Conservation (phyloP, 2,888 invertebrate genomes). For the Argynnis bischoffii region DNA sequence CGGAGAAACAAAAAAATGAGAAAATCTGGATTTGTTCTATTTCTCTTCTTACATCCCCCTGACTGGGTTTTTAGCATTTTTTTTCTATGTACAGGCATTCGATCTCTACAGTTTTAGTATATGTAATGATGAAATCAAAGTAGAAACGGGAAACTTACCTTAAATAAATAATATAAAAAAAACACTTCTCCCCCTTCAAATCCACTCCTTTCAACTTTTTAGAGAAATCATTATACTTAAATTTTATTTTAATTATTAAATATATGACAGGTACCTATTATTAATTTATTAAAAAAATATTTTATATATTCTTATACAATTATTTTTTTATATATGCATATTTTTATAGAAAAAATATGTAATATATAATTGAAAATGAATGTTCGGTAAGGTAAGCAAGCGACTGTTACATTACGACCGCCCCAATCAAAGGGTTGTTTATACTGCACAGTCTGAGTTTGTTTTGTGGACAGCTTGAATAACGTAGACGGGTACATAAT, state of each 20-base stretch:
- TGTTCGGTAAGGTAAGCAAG: constrained; percentile 49
- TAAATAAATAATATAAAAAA: neutral
- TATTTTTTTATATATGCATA: too few relatives aligned
- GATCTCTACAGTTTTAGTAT: too few relatives aligned
- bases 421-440: constrained; percentile 58
- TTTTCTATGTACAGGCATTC: too few relatives aligned
- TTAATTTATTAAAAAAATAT: too few relatives aligned
- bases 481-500: constrained; percentile 14
- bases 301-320: too few relatives aligned
- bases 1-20: too few relatives aligned
- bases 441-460: constrained; percentile 32
- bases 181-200: neutral
- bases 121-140: too few relatives aligned
- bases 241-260: neutral
- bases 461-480: constrained; percentile 20
- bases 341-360: too few relatives aligned
- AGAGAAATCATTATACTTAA: neutral
- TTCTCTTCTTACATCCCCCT: too few relatives aligned
- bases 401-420: constrained; percentile 61
- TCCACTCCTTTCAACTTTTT: neutral
- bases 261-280: neutral
- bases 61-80: too few relatives aligned
- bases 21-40: too few relatives aligned
- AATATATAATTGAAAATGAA: too few relatives aligned
- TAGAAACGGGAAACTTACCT: neutral